Evolutionary conservation across 2,888 invertebrate species (phyloP).

Genomic region (Brachyptera putata): DNA sequence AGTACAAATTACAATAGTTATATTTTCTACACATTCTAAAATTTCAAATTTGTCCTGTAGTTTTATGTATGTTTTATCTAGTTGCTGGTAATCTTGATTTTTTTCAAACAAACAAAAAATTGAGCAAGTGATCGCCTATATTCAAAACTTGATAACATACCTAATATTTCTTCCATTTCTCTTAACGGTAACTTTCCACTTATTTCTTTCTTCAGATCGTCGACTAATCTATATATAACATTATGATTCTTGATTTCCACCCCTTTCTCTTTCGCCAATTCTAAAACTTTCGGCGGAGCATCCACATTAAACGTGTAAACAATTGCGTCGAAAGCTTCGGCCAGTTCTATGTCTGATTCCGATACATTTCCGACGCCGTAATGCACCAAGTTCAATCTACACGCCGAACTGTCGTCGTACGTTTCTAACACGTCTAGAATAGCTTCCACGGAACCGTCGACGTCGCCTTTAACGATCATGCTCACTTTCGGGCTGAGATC

Average conservation of each 20-base stretch:
- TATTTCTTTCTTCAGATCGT: slow-evolving; percentile 79
- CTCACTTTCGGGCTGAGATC: slow-evolving; percentile 55
- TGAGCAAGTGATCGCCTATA: too few species aligned
- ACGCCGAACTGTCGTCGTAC: slow-evolving; percentile 64
- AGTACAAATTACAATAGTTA: too few species aligned
- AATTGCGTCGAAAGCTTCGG: slow-evolving; percentile 68
- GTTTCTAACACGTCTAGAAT: slow-evolving; percentile 86
- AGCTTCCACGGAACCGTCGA: slow-evolving; percentile 94
- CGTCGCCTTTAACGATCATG: slow-evolving; percentile 77
- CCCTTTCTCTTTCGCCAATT: slow-evolving; percentile 50
- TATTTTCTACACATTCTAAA: too few species aligned
- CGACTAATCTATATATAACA: slow-evolving; percentile 90
- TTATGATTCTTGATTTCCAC: slow-evolving; percentile 69
- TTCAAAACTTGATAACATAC: slow-evolving; percentile 48
- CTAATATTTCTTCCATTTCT: slow-evolving; percentile 72
- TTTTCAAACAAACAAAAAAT: too few species aligned
- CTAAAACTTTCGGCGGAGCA: slow-evolving; percentile 44
- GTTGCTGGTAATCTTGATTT: too few species aligned
- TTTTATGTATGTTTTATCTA: too few species aligned
- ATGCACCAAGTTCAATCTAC: slow-evolving; percentile 79
- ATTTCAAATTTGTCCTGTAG: too few species aligned
- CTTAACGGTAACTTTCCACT: slow-evolving; percentile 63
- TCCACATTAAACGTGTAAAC: slow-evolving; percentile 88
- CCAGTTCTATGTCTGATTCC: slow-evolving; percentile 78
- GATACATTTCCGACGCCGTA: slow-evolving; percentile 86